phyloP scores from a whole-genome alignment of 2,888 invertebrate species.

The Apodemia zela region DNA sequence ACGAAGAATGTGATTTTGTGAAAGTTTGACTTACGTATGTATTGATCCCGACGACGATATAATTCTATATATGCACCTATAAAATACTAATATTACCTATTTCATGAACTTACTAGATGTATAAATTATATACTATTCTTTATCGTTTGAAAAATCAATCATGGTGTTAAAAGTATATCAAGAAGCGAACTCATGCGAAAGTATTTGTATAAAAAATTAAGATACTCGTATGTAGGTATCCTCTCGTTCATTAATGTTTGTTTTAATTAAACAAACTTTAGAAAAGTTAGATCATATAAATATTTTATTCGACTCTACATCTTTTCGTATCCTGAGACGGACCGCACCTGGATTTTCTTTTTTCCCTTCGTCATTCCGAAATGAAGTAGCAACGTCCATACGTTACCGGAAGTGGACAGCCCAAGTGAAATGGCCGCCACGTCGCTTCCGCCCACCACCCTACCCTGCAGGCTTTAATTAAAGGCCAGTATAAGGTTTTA shows the following conservation, averaged over 20 bases:
- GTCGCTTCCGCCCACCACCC: slow-evolving; percentile 29
- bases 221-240: background rate
- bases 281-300: background rate
- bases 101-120: too few relatives aligned
- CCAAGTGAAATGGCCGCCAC: slow-evolving; percentile 41
- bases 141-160: too few relatives aligned
- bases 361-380: slow-evolving; percentile 58
- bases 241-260: background rate
- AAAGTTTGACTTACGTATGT: too few relatives aligned
- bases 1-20: too few relatives aligned
- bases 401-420: slow-evolving; percentile 61
- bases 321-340: slow-evolving; percentile 45
- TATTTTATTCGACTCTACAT: slow-evolving; percentile 38
- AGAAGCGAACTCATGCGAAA: too few relatives aligned
- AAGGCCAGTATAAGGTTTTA: slow-evolving; percentile 73
- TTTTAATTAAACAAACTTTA: too few relatives aligned
- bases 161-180: too few relatives aligned
- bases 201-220: too few relatives aligned
- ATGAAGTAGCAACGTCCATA: slow-evolving; percentile 70
- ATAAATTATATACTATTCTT: too few relatives aligned
- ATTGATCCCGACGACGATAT: too few relatives aligned
- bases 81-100: too few relatives aligned
- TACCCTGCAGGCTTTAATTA: slow-evolving; percentile 65
- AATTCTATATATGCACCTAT: too few relatives aligned
- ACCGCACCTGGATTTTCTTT: slow-evolving; percentile 60